A percentile compares a stretch with the other conserved stretches of the same genome.
Evolutionary conservation across 2,888 invertebrate species (phyloP).

Genomic region (Plagodis dolabraria): DNA sequence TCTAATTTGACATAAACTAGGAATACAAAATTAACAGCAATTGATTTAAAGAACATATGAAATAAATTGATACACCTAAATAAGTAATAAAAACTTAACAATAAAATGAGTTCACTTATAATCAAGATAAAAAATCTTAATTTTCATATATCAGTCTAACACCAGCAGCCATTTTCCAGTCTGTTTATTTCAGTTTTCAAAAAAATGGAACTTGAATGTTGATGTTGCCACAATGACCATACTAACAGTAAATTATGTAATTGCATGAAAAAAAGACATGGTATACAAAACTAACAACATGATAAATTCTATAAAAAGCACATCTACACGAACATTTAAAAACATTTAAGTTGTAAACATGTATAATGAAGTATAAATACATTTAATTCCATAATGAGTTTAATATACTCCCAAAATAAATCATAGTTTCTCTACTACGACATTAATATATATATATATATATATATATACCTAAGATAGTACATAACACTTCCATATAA

Average conservation of each 20-base stretch:
- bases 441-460: too few relatives aligned
- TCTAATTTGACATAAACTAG: slow-evolving; percentile 18
- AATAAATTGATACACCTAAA: slow-evolving; percentile 26
- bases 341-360: slow-evolving; percentile 45
- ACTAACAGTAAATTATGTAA: slow-evolving; percentile 38
- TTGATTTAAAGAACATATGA: slow-evolving; percentile 9
- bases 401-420: slow-evolving; percentile 27
- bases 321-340: slow-evolving; percentile 43
- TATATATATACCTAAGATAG: slow-evolving; percentile 14
- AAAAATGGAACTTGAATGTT: slow-evolving; percentile 55
- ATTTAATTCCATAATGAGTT: slow-evolving; percentile 22
- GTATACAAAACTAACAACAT: slow-evolving; percentile 29
- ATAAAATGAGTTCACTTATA: slow-evolving; percentile 38
- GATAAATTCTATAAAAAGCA: slow-evolving; percentile 48
- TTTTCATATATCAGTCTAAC: slow-evolving; percentile 58
- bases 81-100: slow-evolving; percentile 18
- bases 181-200: slow-evolving; percentile 29
- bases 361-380: slow-evolving; percentile 36
- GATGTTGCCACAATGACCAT: slow-evolving; percentile 55
- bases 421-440: slow-evolving; percentile 16
- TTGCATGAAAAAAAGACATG: slow-evolving; percentile 29
- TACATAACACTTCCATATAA: slow-evolving; percentile 22
- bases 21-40: slow-evolving; percentile 38
- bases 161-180: slow-evolving; percentile 60
- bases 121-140: slow-evolving; percentile 39